Conservation (phyloP, 2,888 invertebrate genomes). For the Orgyia antiqua region DNA sequence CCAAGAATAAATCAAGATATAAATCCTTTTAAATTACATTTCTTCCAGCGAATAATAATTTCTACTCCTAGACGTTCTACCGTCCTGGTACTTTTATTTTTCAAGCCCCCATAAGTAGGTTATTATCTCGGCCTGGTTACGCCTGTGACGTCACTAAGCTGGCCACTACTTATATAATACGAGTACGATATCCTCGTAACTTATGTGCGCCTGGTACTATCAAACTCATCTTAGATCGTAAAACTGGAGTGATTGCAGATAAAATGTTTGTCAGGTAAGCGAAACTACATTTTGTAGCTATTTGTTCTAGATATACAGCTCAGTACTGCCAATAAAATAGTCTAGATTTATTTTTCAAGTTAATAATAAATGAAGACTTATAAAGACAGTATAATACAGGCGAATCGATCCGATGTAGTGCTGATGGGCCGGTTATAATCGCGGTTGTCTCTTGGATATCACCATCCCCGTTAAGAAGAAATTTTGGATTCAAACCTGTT, state of each 20-base stretch:
- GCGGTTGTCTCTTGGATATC: no score
- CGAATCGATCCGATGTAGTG: no score
- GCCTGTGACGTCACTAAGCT: constrained; percentile 19
- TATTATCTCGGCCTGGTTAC: constrained; percentile 25
- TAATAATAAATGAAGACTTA: no score
- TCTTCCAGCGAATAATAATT: constrained; percentile 6
- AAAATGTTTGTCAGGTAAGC: constrained; percentile 5
- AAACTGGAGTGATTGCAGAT: constrained; percentile 12
- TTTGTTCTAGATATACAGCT: constrained; percentile 6
- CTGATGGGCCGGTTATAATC: no score
- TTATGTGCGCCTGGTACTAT: constrained; percentile 15
- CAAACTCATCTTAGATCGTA: constrained; percentile 10
- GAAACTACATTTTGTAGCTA: constrained; percentile 2
- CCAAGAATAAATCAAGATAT: constrained; percentile 1
- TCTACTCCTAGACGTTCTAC: constrained; percentile 2
- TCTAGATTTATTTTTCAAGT: no score
- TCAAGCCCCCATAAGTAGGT: constrained; percentile 23
- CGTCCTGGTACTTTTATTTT: constrained; percentile 10
- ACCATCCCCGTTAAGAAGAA: no score
- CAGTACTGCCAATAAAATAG: no score
- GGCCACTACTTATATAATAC: constrained; percentile 20
- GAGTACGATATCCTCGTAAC: constrained; percentile 13
- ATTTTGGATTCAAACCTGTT: no score
- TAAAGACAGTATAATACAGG: no score
- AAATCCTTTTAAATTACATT: constrained; percentile 4